Base-by-base conservation (phyloP, 2,888 invertebrate species). In the Hypena proboscidalis region DNA sequence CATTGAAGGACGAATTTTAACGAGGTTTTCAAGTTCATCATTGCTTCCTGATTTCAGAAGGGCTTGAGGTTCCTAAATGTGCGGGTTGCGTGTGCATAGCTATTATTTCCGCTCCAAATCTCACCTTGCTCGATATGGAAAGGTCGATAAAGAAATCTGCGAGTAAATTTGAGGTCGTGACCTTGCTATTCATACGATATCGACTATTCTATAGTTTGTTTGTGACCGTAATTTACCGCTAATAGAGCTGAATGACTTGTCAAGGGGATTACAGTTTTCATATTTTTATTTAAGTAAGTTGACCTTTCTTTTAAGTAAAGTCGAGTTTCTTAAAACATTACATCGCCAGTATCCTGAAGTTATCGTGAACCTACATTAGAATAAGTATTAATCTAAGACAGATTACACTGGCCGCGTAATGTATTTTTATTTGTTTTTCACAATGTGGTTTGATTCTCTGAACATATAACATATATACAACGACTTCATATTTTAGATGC, bases 41-140 rank as follows among this genome's bases (percentile, higher is more conserved):
- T 41, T 45, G 49, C 52, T 70, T 72, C 60, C 70, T 69, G 59
- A 62, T 74, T 60, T 30, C 41, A 42, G 49, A 54, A 51, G 47
- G 51, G 49, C 40, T 58, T 53, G 32, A 47, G 51, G 58, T 62
- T 31, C 44, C 44, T 36, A 77, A 83, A 83, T 77, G 80, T 56
- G 60, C 65, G 60, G 65, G 70, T 85, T 76, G 85, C 85, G 83
- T 83, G 85, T 77, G 58, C 58, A 70, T 52, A 55, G 70, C 73
- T 70, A 83, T 83, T 83, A 84, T 77, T 74, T 77, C 79, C 80
- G 70, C 58, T 59, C 60, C 46, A 58, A 68, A 70, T 73, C 78
- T 84, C 80, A 77, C 85, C 83, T 85, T 77, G 77, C 69, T 64
- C 61, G 75, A 74, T 78, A 78, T 68, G 70, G 68, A 66, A 68